Base-by-base conservation (phyloP, 2,113 vertebrate genomes). In the Asarcornis scutulata region DNA sequence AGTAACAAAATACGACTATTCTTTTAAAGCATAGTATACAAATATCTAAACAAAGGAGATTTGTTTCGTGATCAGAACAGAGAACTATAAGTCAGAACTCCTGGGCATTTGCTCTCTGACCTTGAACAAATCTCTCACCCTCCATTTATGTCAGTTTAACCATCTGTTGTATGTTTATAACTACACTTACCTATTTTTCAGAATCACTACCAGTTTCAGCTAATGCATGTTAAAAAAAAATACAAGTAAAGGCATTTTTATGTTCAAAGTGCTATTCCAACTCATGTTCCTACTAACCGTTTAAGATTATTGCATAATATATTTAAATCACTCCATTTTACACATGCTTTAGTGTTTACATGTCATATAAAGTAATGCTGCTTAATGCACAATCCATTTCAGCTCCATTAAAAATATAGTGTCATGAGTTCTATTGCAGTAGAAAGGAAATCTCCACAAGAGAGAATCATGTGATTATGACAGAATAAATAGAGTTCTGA, bases 101-200 rank as follows among this genome's bases (percentile, higher is more conserved):
- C 89, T 90, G 86, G 74, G 69, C 85, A 90, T 91, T 90, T 93
- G 91, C 83, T 95, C 95, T 94, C 84, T 96, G 95, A 97, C 95
- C 91, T 93, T 89, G 68, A 88, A 83, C 84, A 96, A 93, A 89
- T 86, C 72, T 88, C 86, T 89, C 81, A 89, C 89, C 68, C 81
- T 83, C 63, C 85, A 84, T 87, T 93, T 94, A 85, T 40, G 67
- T 92, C 88, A 85, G 60, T 74, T 91, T 90, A 95, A 95, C 86
- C 93, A 91, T 94, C 86, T 97, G 95, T 88, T 96, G 4, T 48
- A 81, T 55, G 85, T 94, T 93, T 90, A 42, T 55, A 95, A 48
- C 59, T 91, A 88, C 66, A 23, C 18, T 83, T 94, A 96, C 91
- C 84, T 86, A 88, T 69, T 92, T 94, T 94, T 91, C 82, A 91